phyloP scores from a whole-genome alignment of 2,113 vertebrate species.

The Cyanoliseus patagonus region DNA sequence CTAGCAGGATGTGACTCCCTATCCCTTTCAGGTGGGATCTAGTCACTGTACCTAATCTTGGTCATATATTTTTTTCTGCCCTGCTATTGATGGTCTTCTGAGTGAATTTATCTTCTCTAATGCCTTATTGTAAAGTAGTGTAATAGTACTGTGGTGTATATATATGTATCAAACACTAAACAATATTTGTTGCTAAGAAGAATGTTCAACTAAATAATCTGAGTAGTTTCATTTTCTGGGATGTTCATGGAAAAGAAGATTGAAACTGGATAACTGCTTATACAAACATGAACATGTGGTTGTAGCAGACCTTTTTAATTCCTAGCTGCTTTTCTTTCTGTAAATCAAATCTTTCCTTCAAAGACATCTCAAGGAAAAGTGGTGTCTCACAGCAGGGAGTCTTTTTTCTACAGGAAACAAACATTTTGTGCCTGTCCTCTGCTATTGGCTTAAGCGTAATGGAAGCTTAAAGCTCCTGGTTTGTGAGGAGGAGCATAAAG shows the following conservation, averaged over 20 bases:
- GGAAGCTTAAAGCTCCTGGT: neutral
- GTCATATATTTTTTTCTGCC: neutral
- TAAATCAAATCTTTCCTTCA: slow-evolving; percentile 30
- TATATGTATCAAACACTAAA: neutral
- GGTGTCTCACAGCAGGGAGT: slow-evolving; percentile 19
- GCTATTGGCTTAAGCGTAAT: neutral
- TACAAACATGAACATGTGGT: neutral
- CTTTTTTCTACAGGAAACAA: slow-evolving; percentile 27
- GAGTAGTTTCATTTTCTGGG: neutral
- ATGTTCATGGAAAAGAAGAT: neutral
- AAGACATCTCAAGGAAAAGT: slow-evolving; percentile 11
- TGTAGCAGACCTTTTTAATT: neutral
- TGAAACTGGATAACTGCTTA: neutral
- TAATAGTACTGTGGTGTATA: neutral
- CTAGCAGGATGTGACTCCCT: neutral
- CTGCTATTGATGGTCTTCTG: neutral
- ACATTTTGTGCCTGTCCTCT: slow-evolving; percentile 31
- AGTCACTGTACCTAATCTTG: rapidly evolving
- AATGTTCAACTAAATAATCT: neutral
- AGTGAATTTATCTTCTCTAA: neutral
- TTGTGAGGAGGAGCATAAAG: neutral
- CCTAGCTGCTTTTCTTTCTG: neutral
- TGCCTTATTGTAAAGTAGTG: neutral
- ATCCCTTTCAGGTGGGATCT: neutral
- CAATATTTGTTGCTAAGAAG: neutral